Evolutionary conservation across 2,888 invertebrate genomes (phyloP).

Genomic region (Amblyjoppa proteus): DNA sequence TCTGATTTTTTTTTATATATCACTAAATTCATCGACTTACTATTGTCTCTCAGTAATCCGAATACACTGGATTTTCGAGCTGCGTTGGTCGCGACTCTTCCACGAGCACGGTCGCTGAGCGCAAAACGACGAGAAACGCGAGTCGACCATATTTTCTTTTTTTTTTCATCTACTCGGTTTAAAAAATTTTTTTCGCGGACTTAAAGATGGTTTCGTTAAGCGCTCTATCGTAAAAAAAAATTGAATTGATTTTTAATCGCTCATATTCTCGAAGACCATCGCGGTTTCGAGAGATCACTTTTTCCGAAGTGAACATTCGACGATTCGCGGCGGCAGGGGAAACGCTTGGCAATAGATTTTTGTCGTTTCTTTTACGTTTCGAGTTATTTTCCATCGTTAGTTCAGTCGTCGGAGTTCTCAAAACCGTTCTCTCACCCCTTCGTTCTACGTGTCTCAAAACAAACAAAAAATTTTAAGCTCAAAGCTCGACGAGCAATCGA

Average conservation of each 20-base stretch:
- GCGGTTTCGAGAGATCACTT: constrained; percentile 25
- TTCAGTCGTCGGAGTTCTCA: not conserved
- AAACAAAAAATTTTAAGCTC: not conserved
- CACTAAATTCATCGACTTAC: constrained; percentile 44
- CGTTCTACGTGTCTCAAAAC: not conserved
- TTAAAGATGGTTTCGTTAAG: not conserved
- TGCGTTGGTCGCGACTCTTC: constrained; percentile 5
- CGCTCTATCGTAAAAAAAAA: not conserved
- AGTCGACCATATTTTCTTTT: not conserved
- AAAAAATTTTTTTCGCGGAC: not conserved
- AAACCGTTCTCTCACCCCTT: constrained; percentile 1
- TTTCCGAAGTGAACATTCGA: constrained; percentile 11
- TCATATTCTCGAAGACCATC: constrained; percentile 17
- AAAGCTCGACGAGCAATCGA: not conserved
- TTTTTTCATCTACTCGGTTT: not conserved
- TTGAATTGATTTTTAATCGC: constrained; percentile 2
- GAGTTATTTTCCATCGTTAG: not conserved
- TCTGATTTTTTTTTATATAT: constrained; percentile 38
- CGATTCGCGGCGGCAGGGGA: not conserved
- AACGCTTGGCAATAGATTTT: constrained; percentile 1
- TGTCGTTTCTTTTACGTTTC: not conserved
- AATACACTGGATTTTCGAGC: constrained; percentile 31
- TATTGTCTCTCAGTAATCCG: constrained; percentile 34
- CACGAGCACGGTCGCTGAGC: not conserved
- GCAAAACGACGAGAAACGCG: not conserved